Conservation (phyloP, 1,140 invertebrate genomes). For the Cydia pomonella region DNA sequence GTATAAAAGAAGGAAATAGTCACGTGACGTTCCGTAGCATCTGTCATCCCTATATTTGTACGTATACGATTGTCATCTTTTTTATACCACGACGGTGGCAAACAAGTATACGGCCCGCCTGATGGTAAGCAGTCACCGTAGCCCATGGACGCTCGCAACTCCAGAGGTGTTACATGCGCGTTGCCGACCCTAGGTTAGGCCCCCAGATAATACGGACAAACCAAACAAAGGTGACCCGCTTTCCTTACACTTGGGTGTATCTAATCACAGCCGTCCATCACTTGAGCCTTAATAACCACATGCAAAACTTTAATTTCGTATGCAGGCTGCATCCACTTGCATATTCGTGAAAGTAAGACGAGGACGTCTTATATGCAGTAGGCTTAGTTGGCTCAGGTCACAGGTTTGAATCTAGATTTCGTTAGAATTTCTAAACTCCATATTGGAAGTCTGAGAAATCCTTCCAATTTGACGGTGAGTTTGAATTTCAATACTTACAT, state of each 20-base stretch:
- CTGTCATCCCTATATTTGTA: no score
- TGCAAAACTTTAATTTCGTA: conserved; percentile 22
- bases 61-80: no score
- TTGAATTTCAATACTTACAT: conserved; percentile 4
- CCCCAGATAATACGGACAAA: not conserved
- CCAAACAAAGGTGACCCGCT: not conserved
- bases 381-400: conserved; percentile 15
- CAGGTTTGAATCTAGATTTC: conserved; percentile 24
- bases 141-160: no score
- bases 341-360: conserved; percentile 12
- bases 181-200: no score
- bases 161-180: no score
- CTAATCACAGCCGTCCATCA: not conserved
- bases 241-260: not conserved
- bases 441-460: conserved; percentile 4
- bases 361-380: conserved; percentile 4
- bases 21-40: no score
- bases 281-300: conserved; percentile 22
- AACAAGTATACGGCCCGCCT: no score
- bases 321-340: conserved; percentile 24
- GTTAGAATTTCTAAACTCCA: conserved; percentile 17
- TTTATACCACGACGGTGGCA: no score
- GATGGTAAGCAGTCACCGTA: no score
- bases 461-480: not conserved
- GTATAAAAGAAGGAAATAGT: no score